Base-by-base conservation (phyloP, 92 coral and sea anemone genomes). In the Umimayanthus chanpuru region DNA sequence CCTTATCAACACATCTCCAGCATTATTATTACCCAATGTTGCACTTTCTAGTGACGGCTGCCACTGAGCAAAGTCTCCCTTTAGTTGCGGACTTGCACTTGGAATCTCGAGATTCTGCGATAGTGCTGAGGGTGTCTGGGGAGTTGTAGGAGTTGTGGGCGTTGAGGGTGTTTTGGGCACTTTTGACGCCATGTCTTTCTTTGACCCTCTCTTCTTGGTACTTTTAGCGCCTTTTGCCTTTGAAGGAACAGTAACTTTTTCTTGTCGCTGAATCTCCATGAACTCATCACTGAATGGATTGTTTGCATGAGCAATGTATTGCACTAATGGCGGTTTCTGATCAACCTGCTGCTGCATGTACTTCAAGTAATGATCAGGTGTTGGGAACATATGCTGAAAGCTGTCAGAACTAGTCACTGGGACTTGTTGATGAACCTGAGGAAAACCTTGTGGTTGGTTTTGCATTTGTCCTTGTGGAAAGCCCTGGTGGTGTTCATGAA, bases 251-350 rank as follows among this genome's bases (percentile, higher is more conserved):
- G 53, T 71, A 11, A 47, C 73, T 23, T 87, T 80, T 47, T 87
- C 88, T 68, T 81, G 88, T 3, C 75, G 86, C 66, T 93, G 94
- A 47, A 89, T 85, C 23, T 82, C 89, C 61, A 89, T 94, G 74
- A 95, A 95, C 85, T 92, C 92, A 23, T 95, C 98, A 78, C 98
- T 95, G 82, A 95, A 95, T 12, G 98, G 98, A 71, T 95, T 95
- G 90, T 95, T 95, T 25, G 96, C 96, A 72, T 95, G 94, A 44
- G 98, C 98, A 66, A 95, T 93, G 83, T 95, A 95, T 38, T 90
- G 93, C 58, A 95, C 98, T 6, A 92, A 81, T 43, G 96, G 98
- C 73, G 91, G 92, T 81, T 89, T 94, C 73, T 85, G 92, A 6
- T 85, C 93, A 1, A 71, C 78, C 68, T 86, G 93, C 40, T 92